Base-by-base conservation (phyloP, 2,888 invertebrate species). In the Rosalia funebris region DNA sequence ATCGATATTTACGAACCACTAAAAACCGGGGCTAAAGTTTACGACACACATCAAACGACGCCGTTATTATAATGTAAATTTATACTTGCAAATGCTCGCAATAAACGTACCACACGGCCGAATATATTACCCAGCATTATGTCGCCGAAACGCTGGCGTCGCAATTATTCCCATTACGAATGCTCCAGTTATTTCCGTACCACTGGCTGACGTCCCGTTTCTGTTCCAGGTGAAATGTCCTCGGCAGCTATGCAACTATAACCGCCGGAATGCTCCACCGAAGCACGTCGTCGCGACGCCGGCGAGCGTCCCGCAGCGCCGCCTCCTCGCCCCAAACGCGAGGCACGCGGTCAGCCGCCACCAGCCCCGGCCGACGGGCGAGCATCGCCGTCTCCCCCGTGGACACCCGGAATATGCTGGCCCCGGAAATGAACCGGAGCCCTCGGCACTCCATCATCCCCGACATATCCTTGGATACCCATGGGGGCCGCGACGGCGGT, bases 301-400 rank as follows among this genome's bases (percentile, higher is more conserved):
- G 90, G 65, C 85, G 89, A 12, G 84, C 89, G 54, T 87, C 89
- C 57, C 88, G 90, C 7, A 83, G 89, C 59, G 88, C 88, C 71
- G 87, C 88, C 11, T 87, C 88, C 32, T 87, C 87, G 2, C 88
- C 88, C 1, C 88, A 88, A 0, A 87, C 86, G 71, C 82, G 85
- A 60, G 82, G 85, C 0, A 83, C 86, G 0, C 77, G 87, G 64
- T 83, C 80, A 1, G 78, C 79, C 0, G 79, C 79, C 1, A 77
- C 77, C 3, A 77, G 82, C 66, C 83, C 75, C 10, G 81, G 78
- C 17, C 78, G 80, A 31, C 76, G 79, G 60, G 82, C 76, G 64
- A 83, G 79, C 72, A 79, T 75, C 63, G 81, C 78, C 55, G 82
- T 81, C 47, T 79, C 82, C 32, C 78, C 81, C 1, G 82, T 81